Conservation (phyloP, 2,888 invertebrate genomes). For the Clistopyga incitator region DNA sequence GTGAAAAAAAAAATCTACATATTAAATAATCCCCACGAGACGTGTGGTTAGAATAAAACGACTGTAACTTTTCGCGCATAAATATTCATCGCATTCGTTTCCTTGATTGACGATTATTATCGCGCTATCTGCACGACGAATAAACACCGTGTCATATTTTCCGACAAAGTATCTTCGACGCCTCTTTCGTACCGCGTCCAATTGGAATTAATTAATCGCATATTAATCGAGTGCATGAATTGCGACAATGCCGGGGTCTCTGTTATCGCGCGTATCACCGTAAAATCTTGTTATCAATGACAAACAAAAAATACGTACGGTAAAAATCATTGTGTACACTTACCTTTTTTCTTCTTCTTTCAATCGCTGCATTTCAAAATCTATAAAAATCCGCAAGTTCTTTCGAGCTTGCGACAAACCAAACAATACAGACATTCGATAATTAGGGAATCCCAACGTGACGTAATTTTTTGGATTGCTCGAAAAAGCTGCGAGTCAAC, state of each 20-base stretch:
- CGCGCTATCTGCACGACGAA: slow-evolving; percentile 35
- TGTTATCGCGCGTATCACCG: neutral
- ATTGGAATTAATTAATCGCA: slow-evolving; percentile 63
- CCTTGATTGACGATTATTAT: slow-evolving; percentile 49
- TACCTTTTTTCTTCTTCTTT: too few species aligned
- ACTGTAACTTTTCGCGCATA: slow-evolving; percentile 33
- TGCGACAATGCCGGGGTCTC: neutral
- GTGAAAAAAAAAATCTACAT: slow-evolving; percentile 41
- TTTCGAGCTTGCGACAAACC: too few species aligned
- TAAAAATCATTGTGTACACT: too few species aligned
- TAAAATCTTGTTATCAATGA: neutral
- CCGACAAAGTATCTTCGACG: slow-evolving; percentile 59
- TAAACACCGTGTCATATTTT: slow-evolving; percentile 53
- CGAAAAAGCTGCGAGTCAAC: too few species aligned
- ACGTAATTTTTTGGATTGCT: too few species aligned
- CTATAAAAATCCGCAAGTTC: too few species aligned
- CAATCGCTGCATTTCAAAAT: too few species aligned
- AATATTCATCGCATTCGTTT: slow-evolving; percentile 57
- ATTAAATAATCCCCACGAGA: slow-evolving; percentile 17
- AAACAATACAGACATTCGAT: too few species aligned
- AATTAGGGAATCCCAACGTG: too few species aligned
- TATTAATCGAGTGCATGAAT: slow-evolving; percentile 57
- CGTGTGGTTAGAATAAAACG: slow-evolving; percentile 11
- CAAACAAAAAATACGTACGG: neutral
- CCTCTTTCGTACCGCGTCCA: slow-evolving; percentile 54